Base-by-base conservation (phyloP, 2,113 vertebrate species). In the Lipotes vexillifer region DNA sequence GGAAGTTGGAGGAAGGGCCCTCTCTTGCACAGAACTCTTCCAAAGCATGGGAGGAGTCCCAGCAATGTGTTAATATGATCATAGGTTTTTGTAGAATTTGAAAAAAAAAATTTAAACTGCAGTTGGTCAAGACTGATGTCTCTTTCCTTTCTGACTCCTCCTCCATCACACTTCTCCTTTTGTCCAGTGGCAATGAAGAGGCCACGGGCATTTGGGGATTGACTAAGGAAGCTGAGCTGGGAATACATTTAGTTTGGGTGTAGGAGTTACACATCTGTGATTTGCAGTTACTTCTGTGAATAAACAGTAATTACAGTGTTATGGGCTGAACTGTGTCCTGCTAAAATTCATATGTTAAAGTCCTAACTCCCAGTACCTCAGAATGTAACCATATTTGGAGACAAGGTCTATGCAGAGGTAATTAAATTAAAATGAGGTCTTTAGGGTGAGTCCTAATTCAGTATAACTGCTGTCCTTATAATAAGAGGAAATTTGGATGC, bases 221-320 rank as follows among this genome's bases (percentile, higher is more conserved):
- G 36, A 41, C 61, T 93, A 68, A 71, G 38, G 8, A 94, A 90
- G 15, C 2, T 80, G 72, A 72, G 29, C 18, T 68, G 41, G 33
- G 31, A 41, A 68, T 91, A 78, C 31, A 72, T 86, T 80, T 96
- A 95, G 74, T 59, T 49, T 80, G 71, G 65, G 63, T 41, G 92
- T 83, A 75, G 41, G 69, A 65, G 15, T 29, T 82, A 31, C 57
- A 72, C 7, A n/a, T 82, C 65, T 44, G 33, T 66, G 31, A 14
- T 92, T 89, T 86, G 15, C 29, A 65, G 14, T 96, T 89, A 93
- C 63, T 82, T 93, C 77, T 96, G 21, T 96, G 65, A 94, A 78
- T 87, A 68, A 88, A 92, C 65, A 96, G 36, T 75, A 90, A 46
- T 27, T 72, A 88, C 49, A 68, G 46, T 68, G 21, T 93, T 92